phyloP scores from a whole-genome alignment of 2,113 vertebrate genomes.

The Carassius carassius region DNA sequence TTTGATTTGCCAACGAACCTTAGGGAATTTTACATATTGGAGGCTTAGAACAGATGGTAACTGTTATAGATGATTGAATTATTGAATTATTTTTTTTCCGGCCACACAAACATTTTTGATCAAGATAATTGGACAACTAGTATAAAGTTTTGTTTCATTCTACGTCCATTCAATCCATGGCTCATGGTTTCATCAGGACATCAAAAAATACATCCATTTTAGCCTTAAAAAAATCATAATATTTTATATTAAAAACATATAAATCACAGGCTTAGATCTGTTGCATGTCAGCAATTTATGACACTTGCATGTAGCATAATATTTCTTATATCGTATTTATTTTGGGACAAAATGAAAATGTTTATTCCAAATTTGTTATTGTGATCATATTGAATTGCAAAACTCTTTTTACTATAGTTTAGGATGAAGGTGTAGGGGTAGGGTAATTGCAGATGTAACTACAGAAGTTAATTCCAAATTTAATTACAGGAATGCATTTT shows the following conservation, averaged over 20 bases:
- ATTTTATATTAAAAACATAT: neutral
- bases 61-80: conserved; percentile 51
- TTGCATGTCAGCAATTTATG: too few species aligned
- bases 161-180: conserved; percentile 59
- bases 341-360: too few species aligned
- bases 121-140: conserved; percentile 75
- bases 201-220: neutral
- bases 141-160: conserved; percentile 65
- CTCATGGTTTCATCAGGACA: conserved; percentile 62
- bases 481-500: too few species aligned
- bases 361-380: too few species aligned
- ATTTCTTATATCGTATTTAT: neutral
- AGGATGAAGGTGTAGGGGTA: too few species aligned
- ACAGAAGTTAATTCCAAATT: too few species aligned
- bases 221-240: neutral
- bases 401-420: too few species aligned
- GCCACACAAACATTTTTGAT: conserved; percentile 70
- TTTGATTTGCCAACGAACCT: conserved; percentile 66
- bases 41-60: conserved; percentile 76
- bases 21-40: conserved; percentile 69
- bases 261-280: neutral
- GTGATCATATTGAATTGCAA: too few species aligned
- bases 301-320: neutral
- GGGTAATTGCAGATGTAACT: too few species aligned
- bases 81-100: neutral